Evolutionary conservation across 2,797 vertebrate genomes (phyloP).

Genomic region (Cygnus olor): DNA sequence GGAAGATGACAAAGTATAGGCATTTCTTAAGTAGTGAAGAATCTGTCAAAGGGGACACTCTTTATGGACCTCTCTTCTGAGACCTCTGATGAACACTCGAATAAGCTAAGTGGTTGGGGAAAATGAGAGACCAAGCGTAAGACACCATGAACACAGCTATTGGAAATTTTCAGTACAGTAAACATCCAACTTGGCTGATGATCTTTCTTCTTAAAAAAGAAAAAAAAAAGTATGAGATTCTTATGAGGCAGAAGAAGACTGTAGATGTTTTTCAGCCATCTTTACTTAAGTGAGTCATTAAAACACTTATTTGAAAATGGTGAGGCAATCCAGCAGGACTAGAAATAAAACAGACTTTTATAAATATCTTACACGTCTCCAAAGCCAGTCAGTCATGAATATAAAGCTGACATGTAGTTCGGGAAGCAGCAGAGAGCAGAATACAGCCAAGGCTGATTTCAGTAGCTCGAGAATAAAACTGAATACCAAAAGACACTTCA

Average conservation of each 20-base stretch:
- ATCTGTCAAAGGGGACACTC: neutral
- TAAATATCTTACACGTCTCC: neutral
- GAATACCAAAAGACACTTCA: neutral
- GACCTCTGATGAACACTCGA: neutral
- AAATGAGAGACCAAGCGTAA: neutral
- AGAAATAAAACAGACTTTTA: neutral
- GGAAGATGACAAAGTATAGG: neutral
- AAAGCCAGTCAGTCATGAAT: neutral
- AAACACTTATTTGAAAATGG: neutral
- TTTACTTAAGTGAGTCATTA: neutral
- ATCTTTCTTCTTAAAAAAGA: neutral
- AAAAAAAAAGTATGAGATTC: too few relatives aligned
- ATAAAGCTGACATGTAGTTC: neutral
- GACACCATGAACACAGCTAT: neutral
- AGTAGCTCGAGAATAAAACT: neutral
- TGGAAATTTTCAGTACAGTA: neutral
- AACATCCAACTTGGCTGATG: neutral
- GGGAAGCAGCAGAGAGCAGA: neutral
- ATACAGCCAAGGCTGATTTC: neutral
- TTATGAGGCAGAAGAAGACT: neutral
- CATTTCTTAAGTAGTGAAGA: neutral
- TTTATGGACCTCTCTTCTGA: neutral
- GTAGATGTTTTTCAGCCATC: neutral
- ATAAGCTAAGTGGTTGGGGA: neutral
- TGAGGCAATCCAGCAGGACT: neutral